phyloP scores from a whole-genome alignment of 2,113 vertebrate species.

The Choloepus hoffmanni region DNA sequence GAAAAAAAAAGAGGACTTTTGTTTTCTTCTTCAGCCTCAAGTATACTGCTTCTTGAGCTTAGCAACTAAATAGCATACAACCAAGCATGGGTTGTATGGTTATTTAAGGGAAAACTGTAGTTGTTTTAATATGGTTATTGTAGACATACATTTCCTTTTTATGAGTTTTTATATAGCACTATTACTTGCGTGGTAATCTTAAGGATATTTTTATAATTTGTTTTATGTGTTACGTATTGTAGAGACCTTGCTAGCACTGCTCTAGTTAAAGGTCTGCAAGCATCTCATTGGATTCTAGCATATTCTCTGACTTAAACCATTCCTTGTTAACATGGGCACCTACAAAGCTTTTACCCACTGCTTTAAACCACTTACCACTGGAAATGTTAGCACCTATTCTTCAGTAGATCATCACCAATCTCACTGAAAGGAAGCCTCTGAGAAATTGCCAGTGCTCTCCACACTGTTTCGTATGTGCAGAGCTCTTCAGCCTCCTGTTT shows the following conservation, averaged over 20 bases:
- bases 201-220: constrained; percentile 87
- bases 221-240: constrained; percentile 84
- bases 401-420: constrained; percentile 37
- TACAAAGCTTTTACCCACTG: constrained; percentile 53
- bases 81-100: constrained; percentile 72
- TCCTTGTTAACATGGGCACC: constrained; percentile 66
- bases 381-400: constrained; percentile 67
- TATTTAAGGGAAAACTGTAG: constrained; percentile 85
- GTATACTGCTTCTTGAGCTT: constrained; percentile 66
- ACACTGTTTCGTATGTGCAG: background rate
- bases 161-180: constrained; percentile 86
- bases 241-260: constrained; percentile 72
- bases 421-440: constrained; percentile 49
- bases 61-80: constrained; percentile 82
- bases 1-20: background rate
- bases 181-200: constrained; percentile 87
- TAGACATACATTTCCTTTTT: constrained; percentile 84
- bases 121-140: constrained; percentile 86
- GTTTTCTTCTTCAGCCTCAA: constrained; percentile 67
- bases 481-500: background rate
- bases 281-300: constrained; percentile 70
- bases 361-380: constrained; percentile 70
- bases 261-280: constrained; percentile 77
- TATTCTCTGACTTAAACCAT: constrained; percentile 52
- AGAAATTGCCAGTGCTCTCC: background rate